A percentile compares a stretch with the other conserved stretches of the same genome.
These are phyloP conservation scores for Trogon melanurus DNA, from an alignment of 2,113 vertebrate genomes.

Conservation along the genomic window DNA sequence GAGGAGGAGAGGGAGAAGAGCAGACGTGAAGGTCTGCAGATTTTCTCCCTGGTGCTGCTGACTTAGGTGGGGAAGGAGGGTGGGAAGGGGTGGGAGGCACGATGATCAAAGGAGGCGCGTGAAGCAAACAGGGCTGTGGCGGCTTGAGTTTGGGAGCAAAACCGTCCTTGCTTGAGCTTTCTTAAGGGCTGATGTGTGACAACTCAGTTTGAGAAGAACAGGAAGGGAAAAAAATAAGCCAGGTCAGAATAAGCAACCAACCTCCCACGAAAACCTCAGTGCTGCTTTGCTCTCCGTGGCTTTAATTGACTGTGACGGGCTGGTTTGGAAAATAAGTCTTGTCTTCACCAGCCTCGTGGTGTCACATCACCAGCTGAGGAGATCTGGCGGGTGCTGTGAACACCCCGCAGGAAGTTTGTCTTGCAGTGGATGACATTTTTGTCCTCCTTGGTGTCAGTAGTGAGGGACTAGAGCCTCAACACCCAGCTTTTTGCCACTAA, in stretches of 20 bases:
- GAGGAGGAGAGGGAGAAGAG: not conserved
- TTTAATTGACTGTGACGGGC: not conserved
- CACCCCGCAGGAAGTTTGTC: not conserved
- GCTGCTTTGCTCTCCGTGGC: not conserved
- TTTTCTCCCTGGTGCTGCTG: not conserved
- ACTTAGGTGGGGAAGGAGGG: not conserved
- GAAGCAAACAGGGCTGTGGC: not conserved
- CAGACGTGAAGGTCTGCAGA: not conserved
- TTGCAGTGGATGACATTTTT: rapidly evolving
- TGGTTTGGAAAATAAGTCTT: not conserved
- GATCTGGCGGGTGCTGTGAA: not conserved
- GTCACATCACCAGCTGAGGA: not conserved
- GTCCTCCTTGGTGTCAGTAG: not conserved
- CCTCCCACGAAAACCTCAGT: not conserved
- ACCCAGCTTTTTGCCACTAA: not conserved
- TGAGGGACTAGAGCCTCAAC: not conserved
- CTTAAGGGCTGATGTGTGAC: not conserved
- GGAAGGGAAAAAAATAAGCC: not conserved
- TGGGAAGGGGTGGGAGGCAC: not conserved
- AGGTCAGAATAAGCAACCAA: not conserved
- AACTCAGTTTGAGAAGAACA: not conserved
- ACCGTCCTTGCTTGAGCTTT: not conserved
- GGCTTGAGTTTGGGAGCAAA: not conserved
- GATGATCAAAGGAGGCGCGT: not conserved
- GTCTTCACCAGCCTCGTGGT: rapidly evolving